Evolutionary conservation across 2,888 invertebrate species (phyloP).

Genomic region (Melanargia galathea): DNA sequence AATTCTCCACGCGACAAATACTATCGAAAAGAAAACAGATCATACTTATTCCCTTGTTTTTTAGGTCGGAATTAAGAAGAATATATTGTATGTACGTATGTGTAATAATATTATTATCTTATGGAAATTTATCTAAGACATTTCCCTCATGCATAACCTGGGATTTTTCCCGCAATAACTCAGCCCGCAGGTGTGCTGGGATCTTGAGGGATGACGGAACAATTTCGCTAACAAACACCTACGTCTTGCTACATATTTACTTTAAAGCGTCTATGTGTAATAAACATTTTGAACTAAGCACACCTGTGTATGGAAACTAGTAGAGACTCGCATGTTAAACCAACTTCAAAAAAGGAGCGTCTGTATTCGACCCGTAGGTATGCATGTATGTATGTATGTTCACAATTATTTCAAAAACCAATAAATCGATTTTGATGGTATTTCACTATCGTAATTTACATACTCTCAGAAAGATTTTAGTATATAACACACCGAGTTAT

Average conservation of each 20-base stretch:
- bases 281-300: conserved; percentile 3
- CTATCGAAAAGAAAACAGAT: too few species aligned
- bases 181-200: conserved; percentile 38
- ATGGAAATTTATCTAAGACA: conserved; percentile 30
- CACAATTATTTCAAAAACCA: too few species aligned
- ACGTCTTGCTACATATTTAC: neutral
- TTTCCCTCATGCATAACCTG: conserved; percentile 29
- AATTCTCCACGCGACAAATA: too few species aligned
- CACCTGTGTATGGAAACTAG: neutral
- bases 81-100: neutral
- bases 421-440: too few species aligned
- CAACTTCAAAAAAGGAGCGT: too few species aligned
- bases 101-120: conserved; percentile 4
- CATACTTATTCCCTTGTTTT: too few species aligned
- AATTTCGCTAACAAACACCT: conserved; percentile 19
- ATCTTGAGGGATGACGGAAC: conserved; percentile 28
- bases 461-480: too few species aligned
- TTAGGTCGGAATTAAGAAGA: too few species aligned
- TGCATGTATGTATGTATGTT: too few species aligned
- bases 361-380: too few species aligned
- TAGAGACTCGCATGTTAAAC: neutral
- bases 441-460: too few species aligned
- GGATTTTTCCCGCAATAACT: conserved; percentile 39
- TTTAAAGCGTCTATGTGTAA: conserved; percentile 10
- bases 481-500: too few species aligned